Evolutionary conservation across 2,113 vertebrate species (phyloP).

Genomic region (Tiliqua scincoides): DNA sequence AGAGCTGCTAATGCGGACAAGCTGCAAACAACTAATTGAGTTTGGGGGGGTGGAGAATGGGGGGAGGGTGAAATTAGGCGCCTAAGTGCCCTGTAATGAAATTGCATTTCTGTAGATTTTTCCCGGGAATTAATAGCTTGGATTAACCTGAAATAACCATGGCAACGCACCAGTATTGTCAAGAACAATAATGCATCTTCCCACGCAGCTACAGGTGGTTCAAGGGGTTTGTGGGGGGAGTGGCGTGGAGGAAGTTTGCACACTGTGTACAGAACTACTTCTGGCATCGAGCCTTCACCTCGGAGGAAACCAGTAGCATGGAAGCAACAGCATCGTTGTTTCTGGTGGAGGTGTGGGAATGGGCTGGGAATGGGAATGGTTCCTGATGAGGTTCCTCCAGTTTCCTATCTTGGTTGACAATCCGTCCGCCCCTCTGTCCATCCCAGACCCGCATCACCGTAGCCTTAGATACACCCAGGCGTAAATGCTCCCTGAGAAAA

Average conservation of each 20-base stretch:
- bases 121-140: conserved; percentile 39
- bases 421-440: not conserved
- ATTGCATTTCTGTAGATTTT: conserved; percentile 40
- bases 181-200: conserved; percentile 52
- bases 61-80: not conserved
- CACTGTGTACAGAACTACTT: not conserved
- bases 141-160: conserved; percentile 44
- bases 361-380: not conserved
- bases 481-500: not conserved
- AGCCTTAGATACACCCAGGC: not conserved
- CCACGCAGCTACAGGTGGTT: not conserved
- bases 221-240: not conserved
- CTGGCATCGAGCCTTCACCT: not conserved
- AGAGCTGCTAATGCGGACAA: conserved; percentile 9
- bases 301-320: not conserved
- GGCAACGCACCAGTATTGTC: conserved; percentile 31
- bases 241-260: not conserved
- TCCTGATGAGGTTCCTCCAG: not conserved
- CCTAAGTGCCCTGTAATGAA: not conserved
- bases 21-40: conserved; percentile 1
- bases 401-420: not conserved
- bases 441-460: not conserved
- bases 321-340: not conserved
- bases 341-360: not conserved
- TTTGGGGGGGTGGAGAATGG: not conserved